Base-by-base conservation (phyloP, 2,888 invertebrate genomes). In the Orthosia gracilis region DNA sequence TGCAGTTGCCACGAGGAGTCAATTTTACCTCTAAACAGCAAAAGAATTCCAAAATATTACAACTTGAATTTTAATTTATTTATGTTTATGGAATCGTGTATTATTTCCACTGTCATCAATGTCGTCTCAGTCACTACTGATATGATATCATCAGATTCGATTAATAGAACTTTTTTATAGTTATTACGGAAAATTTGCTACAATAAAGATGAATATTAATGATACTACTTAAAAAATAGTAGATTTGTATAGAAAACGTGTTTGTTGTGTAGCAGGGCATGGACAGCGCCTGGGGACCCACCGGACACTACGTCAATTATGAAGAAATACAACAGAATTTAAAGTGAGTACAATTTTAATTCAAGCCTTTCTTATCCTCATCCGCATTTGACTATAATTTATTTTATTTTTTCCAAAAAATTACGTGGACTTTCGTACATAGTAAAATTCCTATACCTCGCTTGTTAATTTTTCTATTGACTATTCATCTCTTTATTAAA, bases 301-400 rank as follows among this genome's bases (percentile, higher is more conserved):
- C 95, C 59, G 96, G 96, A 4, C 98, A 98, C 92, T 98, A 98
- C 92, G 98, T 98, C 83, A 98, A 98, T 94, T 98, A 98, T 89
- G 98, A 98, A 91, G 98, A 98, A 94, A 97, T 98, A 88, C 98
- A 98, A 94, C 98, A 98, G 89, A 98, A 98, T 92, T 96, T 98
- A 88, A 98, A 98, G 98, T 98, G 96, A 97, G 97, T 95, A 83
- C 71, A 49, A 15, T 15, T 52, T 9, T 45, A 15, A 45, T 26
- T 18, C 3, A 17, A 23, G 0, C 55, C 15, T 54, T 40, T 40
- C 7, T 40, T 40, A 40, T 40, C 9, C 9, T 40, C 40, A 40
- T 9, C 40, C 9, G 40, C 40, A 40, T 40, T 40, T 9, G 40
- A 40, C 40, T 9, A 40, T 0, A 40, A 9, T 40, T 40, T 3